These are phyloP conservation scores for Caenorhabditis virilis DNA, from an alignment of 2,888 invertebrate species.

Conservation along the genomic window DNA sequence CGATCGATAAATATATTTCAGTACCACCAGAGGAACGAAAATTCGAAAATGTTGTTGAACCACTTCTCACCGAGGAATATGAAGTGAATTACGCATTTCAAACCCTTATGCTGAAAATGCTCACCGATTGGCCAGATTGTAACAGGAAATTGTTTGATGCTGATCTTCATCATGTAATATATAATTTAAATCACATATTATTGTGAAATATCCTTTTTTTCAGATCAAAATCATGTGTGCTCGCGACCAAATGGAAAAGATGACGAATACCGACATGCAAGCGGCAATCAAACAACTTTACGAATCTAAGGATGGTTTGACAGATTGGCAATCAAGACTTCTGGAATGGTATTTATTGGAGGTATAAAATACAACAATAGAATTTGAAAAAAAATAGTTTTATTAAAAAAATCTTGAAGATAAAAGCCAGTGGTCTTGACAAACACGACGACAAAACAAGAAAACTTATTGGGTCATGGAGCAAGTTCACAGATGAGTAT, in stretches of 20 bases:
- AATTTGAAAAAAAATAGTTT: background rate
- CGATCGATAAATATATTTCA: slow-evolving; percentile 7
- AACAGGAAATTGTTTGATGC: slow-evolving; percentile 56
- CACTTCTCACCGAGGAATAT: slow-evolving; percentile 63
- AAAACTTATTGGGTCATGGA: slow-evolving; percentile 62
- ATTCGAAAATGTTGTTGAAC: slow-evolving; percentile 63
- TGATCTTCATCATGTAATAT: slow-evolving; percentile 58
- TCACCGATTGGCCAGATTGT: slow-evolving; percentile 67
- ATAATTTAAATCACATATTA: too few species aligned
- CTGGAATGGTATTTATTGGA: slow-evolving; percentile 58
- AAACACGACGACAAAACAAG: slow-evolving; percentile 58
- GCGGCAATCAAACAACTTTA: slow-evolving; percentile 54
- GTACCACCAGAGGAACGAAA: slow-evolving; percentile 46
- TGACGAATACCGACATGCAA: slow-evolving; percentile 54
- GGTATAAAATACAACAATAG: too few species aligned
- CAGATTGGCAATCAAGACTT: slow-evolving; percentile 62
- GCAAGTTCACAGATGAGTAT: slow-evolving; percentile 59
- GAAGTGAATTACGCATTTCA: slow-evolving; percentile 65
- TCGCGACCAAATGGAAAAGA: slow-evolving; percentile 64
- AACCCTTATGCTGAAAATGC: slow-evolving; percentile 65
- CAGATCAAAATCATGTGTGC: slow-evolving; percentile 64
- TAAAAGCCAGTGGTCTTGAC: slow-evolving; percentile 59
- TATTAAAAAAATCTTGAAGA: slow-evolving; percentile 19
- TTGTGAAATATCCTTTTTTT: too few species aligned
- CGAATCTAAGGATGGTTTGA: slow-evolving; percentile 50